Evolutionary conservation across 2,888 invertebrate species (phyloP).

Genomic region (Andrena haemorrhoa): DNA sequence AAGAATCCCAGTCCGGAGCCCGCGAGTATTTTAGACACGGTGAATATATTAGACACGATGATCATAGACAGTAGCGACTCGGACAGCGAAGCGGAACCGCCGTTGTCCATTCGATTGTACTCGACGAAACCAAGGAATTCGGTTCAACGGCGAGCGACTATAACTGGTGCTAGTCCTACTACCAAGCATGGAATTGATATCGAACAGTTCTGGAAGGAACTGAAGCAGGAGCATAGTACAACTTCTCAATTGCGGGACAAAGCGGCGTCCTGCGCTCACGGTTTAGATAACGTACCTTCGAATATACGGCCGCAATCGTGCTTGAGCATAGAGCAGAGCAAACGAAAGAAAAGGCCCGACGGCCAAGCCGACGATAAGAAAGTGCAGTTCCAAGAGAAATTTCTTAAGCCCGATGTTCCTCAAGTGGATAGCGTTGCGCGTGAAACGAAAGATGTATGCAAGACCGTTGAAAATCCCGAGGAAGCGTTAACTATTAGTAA

Average conservation of each 20-base stretch:
- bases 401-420: slow-evolving; percentile 56
- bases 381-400: slow-evolving; percentile 79
- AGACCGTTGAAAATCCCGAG: slow-evolving; percentile 28
- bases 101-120: slow-evolving; percentile 88
- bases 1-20: slow-evolving; percentile 82
- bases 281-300: slow-evolving; percentile 88
- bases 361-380: slow-evolving; percentile 67
- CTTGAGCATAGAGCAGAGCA: slow-evolving; percentile 85
- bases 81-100: slow-evolving; percentile 86
- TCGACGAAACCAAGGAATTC: slow-evolving; percentile 91
- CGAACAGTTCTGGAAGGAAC: slow-evolving; percentile 92
- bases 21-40: slow-evolving; percentile 78
- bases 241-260: slow-evolving; percentile 90
- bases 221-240: slow-evolving; percentile 87
- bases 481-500: slow-evolving; percentile 40
- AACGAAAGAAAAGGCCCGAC: slow-evolving; percentile 74
- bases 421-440: slow-evolving; percentile 35
- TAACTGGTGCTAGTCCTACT: slow-evolving; percentile 93
- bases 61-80: slow-evolving; percentile 86
- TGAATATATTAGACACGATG: slow-evolving; percentile 80
- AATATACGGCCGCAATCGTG: slow-evolving; percentile 88
- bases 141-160: slow-evolving; percentile 93
- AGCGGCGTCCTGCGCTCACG: slow-evolving; percentile 92
- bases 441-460: slow-evolving; percentile 55
- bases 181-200: slow-evolving; percentile 88